phyloP scores from a whole-genome alignment of 92 coral and sea anemone genomes.

The Galaxea fascicularis region DNA sequence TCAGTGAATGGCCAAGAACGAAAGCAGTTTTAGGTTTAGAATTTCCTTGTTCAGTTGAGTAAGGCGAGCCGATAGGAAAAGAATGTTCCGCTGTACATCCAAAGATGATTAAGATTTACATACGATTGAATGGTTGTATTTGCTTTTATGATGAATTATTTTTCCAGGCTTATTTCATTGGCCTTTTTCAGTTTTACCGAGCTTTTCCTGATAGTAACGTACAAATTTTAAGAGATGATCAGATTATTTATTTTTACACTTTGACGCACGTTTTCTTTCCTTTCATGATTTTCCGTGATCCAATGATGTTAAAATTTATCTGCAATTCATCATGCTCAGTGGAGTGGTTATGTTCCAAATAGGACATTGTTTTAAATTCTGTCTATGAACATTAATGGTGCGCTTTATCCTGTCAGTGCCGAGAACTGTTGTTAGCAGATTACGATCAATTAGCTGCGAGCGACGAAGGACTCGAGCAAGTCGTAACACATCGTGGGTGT shows the following conservation, averaged over 20 bases:
- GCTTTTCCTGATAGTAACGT: too few relatives aligned
- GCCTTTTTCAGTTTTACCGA: not conserved
- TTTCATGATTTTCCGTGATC: not conserved
- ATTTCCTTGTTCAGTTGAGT: not conserved
- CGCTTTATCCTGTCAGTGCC: not conserved
- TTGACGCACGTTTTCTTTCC: too few relatives aligned
- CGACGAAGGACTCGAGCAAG: not conserved
- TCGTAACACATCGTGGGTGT: conserved; percentile 6
- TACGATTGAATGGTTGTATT: not conserved
- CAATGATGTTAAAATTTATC: not conserved
- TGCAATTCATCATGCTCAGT: not conserved
- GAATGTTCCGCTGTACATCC: not conserved
- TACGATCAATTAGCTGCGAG: not conserved
- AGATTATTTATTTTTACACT: too few relatives aligned
- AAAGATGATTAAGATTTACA: not conserved
- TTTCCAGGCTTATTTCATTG: not conserved
- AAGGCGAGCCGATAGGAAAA: too few relatives aligned
- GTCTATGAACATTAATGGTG: not conserved
- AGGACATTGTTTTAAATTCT: not conserved
- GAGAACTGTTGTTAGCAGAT: not conserved
- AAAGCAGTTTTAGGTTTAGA: not conserved
- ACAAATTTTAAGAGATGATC: too few relatives aligned
- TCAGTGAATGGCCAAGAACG: not conserved
- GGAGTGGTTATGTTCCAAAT: too few relatives aligned
- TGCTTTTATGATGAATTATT: not conserved